Base-by-base conservation (phyloP, 2,888 invertebrate species). In the Prostheceraeus crozeri region DNA sequence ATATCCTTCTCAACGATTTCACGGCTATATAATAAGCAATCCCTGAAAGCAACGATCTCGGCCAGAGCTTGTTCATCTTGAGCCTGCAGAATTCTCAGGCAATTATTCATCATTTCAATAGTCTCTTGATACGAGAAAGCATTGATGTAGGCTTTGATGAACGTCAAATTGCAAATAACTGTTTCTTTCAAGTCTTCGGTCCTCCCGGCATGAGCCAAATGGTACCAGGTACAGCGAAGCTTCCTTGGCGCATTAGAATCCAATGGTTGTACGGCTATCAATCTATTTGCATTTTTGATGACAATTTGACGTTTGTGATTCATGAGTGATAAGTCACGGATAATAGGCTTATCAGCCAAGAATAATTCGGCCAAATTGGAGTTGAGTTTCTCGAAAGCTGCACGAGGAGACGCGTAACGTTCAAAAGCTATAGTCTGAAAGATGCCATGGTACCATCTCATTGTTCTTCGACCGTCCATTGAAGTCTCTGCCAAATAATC, bases 291-390 rank as follows among this genome's bases (percentile, higher is more conserved):
- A 21, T 48, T n/a, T n/a, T n/a, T n/a, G n/a, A n/a, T n/a, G n/a
- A n/a, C n/a, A n/a, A n/a, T n/a, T n/a, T n/a, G n/a, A n/a, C n/a
- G n/a, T n/a, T n/a, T n/a, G n/a, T n/a, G n/a, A n/a, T n/a, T n/a
- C n/a, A n/a, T n/a, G n/a, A n/a, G n/a, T n/a, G n/a, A n/a, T n/a
- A n/a, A n/a, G n/a, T n/a, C n/a, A n/a, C n/a, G n/a, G n/a, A n/a
- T n/a, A n/a, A n/a, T n/a, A 48, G 48, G 48, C 11, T 4, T 19
- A 28, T 23, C 23, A 8, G 48, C 48, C 48, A 48, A 30, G 14
- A 14, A 48, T 8, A 48, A 30, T 14, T 21, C 4, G 23, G 48
- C 48, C 4, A 48, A 30, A 21, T 48, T 30, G 14, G n/a, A n/a
- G 23, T 48, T 23, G 27, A 48, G 6, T n/a, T n/a, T n/a, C n/a